phyloP scores from a whole-genome alignment of 2,113 vertebrate species.

The Caretta caretta region DNA sequence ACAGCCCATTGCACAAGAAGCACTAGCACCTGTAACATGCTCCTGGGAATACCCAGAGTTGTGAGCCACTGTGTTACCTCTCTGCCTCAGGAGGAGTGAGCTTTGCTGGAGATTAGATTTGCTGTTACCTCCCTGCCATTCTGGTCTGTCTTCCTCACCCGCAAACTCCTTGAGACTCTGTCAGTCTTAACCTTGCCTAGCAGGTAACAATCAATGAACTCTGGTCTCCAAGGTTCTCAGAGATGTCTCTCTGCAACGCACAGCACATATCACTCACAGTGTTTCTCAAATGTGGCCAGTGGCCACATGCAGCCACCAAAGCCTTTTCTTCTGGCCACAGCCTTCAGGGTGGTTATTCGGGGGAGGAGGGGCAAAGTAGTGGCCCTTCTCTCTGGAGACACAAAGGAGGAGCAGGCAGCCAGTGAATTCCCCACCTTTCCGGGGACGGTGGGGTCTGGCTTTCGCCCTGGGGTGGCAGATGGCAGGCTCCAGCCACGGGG shows the following conservation, averaged over 20 bases:
- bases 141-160: not conserved
- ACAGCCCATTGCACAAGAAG: not conserved
- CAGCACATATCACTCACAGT: no score
- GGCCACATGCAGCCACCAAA: no score
- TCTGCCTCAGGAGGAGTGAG: not conserved
- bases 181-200: not conserved
- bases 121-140: not conserved
- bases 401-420: no score
- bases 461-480: no score
- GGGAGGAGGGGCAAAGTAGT: no score
- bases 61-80: not conserved
- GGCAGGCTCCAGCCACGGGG: no score
- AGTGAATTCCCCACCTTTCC: no score
- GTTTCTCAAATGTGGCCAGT: no score
- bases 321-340: no score
- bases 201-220: not conserved
- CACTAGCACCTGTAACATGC: not conserved
- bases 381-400: no score
- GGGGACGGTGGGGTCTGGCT: no score
- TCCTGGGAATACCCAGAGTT: not conserved
- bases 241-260: not conserved
- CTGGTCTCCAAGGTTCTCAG: not conserved
- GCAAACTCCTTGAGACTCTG: not conserved
- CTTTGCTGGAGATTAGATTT: not conserved
- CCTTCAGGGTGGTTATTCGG: no score